Evolutionary conservation across 2,888 invertebrate species (phyloP).

Genomic region (Drosophila infuscata): DNA sequence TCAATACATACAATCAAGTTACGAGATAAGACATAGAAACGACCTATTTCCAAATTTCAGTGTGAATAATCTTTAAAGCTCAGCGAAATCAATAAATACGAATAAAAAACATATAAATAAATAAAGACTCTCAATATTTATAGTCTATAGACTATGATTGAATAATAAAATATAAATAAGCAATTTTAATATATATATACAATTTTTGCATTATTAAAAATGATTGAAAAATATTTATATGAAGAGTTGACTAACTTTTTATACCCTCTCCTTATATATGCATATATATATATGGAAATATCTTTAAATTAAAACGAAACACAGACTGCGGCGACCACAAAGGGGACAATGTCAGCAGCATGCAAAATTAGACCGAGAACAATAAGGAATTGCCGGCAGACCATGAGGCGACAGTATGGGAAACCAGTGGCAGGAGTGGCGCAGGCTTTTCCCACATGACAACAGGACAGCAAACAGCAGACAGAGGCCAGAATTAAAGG

Average conservation of each 20-base stretch:
- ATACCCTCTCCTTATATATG: neutral
- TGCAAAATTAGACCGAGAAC: constrained; percentile 26
- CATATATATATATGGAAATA: neutral
- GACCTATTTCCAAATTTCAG: neutral
- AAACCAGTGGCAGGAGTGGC: neutral
- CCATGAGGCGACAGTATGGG: neutral
- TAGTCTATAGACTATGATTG: neutral
- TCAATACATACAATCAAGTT: neutral
- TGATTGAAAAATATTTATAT: neutral
- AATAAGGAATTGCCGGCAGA: constrained; percentile 13
- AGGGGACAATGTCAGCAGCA: constrained; percentile 51
- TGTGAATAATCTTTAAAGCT: neutral
- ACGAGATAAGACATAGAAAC: neutral
- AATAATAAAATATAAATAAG: neutral
- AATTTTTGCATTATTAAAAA: neutral
- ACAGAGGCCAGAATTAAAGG: constrained; percentile 18
- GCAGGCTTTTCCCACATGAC: constrained; percentile 28
- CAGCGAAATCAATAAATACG: neutral
- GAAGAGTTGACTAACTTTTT: neutral
- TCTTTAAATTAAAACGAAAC: constrained; percentile 46
- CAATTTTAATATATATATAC: neutral
- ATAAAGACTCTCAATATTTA: neutral
- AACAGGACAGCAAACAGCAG: constrained; percentile 40
- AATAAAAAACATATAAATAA: neutral
- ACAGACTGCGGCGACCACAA: constrained; percentile 15